phyloP scores from a whole-genome alignment of 2,888 invertebrate genomes.

The Apotomis betuletana region DNA sequence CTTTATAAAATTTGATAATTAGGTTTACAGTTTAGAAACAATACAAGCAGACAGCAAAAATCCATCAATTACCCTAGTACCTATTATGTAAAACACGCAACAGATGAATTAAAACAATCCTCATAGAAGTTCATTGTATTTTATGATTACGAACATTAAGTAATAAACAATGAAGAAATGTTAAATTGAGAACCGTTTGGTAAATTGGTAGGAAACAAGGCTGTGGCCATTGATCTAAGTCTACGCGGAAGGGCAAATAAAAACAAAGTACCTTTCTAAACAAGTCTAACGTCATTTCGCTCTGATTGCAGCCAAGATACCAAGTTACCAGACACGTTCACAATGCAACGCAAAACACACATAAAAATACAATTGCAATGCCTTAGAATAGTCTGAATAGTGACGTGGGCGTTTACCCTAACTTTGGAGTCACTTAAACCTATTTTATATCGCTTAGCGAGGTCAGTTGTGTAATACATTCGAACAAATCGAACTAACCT shows the following conservation, averaged over 20 bases:
- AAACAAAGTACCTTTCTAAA: slow-evolving; percentile 27
- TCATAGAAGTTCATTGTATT: no score
- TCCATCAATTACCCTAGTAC: no score
- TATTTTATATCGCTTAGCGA: slow-evolving; percentile 26
- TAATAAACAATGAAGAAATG: neutral
- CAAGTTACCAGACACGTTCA: slow-evolving; percentile 12
- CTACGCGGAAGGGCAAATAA: slow-evolving; percentile 18
- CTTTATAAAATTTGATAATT: no score
- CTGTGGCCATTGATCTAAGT: neutral
- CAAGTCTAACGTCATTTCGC: slow-evolving; percentile 14
- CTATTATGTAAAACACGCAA: no score
- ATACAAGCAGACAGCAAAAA: no score
- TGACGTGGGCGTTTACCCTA: slow-evolving; percentile 29
- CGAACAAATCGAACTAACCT: neutral
- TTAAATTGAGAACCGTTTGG: neutral
- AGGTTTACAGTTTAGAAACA: no score
- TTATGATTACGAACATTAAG: neutral
- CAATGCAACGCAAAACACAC: slow-evolving; percentile 5
- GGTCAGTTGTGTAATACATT: slow-evolving; percentile 30
- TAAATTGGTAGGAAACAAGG: neutral
- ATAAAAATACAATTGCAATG: slow-evolving; percentile 29
- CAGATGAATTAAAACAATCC: no score
- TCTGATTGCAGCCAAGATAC: neutral
- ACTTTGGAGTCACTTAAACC: slow-evolving; percentile 29
- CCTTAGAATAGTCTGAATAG: slow-evolving; percentile 6